Percentiles rank a stretch among this genome's conserved stretches.
These are phyloP conservation scores for Ennomos quercinarius DNA, from an alignment of 2,888 invertebrate species.

Conservation along the genomic window DNA sequence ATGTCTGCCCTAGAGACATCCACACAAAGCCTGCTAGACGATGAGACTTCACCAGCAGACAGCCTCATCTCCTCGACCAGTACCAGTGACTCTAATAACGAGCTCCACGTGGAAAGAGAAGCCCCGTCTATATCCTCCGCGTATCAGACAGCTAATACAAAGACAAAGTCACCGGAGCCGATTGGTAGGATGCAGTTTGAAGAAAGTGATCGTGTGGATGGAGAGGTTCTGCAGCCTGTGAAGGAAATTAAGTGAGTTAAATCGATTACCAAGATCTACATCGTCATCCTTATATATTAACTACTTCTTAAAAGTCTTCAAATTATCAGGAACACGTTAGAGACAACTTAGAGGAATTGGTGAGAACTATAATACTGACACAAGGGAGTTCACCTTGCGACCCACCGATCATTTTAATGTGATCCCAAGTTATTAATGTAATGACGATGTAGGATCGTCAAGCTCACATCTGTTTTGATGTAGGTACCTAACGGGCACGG, in stretches of 20 bases:
- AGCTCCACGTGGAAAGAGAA: conserved; percentile 77
- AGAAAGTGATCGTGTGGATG: conserved; percentile 67
- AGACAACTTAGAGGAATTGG: no score
- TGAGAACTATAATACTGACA: no score
- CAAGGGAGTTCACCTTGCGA: no score
- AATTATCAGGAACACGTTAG: no score
- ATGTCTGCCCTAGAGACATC: conserved; percentile 89
- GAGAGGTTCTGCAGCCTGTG: conserved; percentile 61
- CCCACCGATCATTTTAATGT: no score
- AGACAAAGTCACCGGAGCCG: conserved; percentile 80
- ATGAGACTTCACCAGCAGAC: conserved; percentile 94
- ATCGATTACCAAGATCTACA: no score
- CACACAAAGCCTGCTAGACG: conserved; percentile 89
- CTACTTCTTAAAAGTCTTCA: no score
- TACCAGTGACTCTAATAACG: conserved; percentile 86
- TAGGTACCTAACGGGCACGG: no score
- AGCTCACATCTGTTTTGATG: no score
- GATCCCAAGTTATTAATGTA: no score
- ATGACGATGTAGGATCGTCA: no score
- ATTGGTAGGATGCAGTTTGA: conserved; percentile 40
- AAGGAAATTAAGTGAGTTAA: conserved; percentile 66
- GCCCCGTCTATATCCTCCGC: conserved; percentile 76
- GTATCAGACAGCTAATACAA: conserved; percentile 82
- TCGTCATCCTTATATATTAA: no score
- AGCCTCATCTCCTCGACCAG: conserved; percentile 89